Conservation (phyloP, 2,797 vertebrate genomes). For the Gymnodraco acuticeps region DNA sequence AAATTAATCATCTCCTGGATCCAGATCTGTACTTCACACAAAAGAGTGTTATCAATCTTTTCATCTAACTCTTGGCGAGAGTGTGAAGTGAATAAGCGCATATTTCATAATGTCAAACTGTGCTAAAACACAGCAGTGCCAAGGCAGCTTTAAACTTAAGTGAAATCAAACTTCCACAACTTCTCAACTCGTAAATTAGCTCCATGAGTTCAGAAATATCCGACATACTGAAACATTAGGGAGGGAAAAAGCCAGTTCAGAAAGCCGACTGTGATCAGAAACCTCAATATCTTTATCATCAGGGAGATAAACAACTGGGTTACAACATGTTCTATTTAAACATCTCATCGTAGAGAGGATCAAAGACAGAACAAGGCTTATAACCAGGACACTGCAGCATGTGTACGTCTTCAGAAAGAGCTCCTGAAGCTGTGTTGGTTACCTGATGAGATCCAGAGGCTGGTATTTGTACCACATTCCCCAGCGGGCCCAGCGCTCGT, state of each 20-base stretch:
- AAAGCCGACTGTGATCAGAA: not conserved
- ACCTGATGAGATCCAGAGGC: constrained; percentile 98
- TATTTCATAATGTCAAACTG: constrained; percentile 20
- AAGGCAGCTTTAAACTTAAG: not conserved
- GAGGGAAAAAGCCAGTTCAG: constrained; percentile 10
- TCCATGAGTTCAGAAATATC: constrained; percentile 29
- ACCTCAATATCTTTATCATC: not conserved
- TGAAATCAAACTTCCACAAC: not conserved
- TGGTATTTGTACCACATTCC: constrained; percentile 99
- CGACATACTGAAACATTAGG: not conserved
- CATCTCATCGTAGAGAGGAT: not conserved
- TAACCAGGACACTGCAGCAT: constrained; percentile 5
- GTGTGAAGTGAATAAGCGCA: constrained; percentile 12
- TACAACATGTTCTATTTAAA: constrained; percentile 18
- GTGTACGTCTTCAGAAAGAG: not conserved
- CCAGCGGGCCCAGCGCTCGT: constrained; percentile 99
- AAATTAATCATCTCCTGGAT: constrained; percentile 6
- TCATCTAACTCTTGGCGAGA: constrained; percentile 8
- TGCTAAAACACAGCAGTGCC: not conserved
- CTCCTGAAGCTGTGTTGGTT: constrained; percentile 36
- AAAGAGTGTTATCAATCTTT: constrained; percentile 14
- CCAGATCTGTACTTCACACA: constrained; percentile 6
- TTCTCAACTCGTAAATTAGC: constrained; percentile 1
- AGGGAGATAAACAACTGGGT: constrained; percentile 2
- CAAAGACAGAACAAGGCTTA: constrained; percentile 2